Evolutionary conservation across 53 echinoderm and acorn worm genomes (phyloP), one percentile per base, ranked within the genome.

Genomic region (Pentamera pediparva): DNA sequence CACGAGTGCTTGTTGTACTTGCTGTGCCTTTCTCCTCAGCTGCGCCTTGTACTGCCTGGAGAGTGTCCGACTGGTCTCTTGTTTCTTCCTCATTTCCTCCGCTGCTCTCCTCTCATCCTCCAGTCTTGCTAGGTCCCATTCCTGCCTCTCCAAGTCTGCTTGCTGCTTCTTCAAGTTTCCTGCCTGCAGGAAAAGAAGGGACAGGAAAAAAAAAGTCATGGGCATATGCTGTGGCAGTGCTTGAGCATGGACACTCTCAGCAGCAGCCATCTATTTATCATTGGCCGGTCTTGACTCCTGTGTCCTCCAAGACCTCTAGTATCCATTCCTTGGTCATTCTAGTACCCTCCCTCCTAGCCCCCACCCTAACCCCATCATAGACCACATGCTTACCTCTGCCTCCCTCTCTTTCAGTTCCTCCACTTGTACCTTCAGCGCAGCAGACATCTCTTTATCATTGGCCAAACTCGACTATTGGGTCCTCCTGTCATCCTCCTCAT

Each of bases 1-100:
- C 64, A 96, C 96, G 83, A 96, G 38, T 17, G 96, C 96, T 65
- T 96, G 88, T 60, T 91, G 90, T 37, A 96, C 96, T 61, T 91
- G 85, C 56, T 88, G 80, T 7, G 96, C 91, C 52, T 78, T 82
- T 17, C 96, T 75, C 60, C 96, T 87, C 0, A 96, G 82, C 70
- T 96, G 91, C 6, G 86, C 88, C 41, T 91, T 96, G 81, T 96
- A 91, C 78, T 96, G 96, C 51, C 96, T 82, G 67, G 85, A 80
- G 22, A 96, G 56, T 22, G 73, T 74, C 4, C 86, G 85, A 21
- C 88, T 87, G 65, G 83, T 59, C 84, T 96, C 88, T 28, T 84
- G 63, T 29, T 86, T 82, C 88, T 91, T 90, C 35, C 91, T 61
- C 50, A 78, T 62, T 11, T 82, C 86, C 51, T 96, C 96, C 63